Conservation (phyloP, 1,140 invertebrate species). For the Scaptodrosophila lebanonensis region DNA sequence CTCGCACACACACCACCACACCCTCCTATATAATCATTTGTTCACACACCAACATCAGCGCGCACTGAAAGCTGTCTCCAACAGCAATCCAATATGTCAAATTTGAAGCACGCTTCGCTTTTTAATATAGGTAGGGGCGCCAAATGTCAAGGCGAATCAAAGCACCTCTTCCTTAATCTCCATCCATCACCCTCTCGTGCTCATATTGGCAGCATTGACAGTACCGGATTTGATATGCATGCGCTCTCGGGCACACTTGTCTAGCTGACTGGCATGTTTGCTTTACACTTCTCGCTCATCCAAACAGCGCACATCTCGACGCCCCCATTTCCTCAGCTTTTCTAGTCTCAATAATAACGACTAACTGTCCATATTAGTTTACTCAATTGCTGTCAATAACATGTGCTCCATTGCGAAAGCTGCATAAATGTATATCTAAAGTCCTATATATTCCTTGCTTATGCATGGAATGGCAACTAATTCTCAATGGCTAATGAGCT, state of each 20-base stretch:
- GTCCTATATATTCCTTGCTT: too few species aligned
- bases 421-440: conserved; percentile 4
- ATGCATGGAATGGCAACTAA: too few species aligned
- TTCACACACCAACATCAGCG: too few species aligned
- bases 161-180: neutral
- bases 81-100: conserved; percentile 61
- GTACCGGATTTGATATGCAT: neutral
- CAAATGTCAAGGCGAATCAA: conserved; percentile 59
- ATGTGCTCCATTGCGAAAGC: conserved; percentile 26
- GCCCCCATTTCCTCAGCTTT: neutral
- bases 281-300: conserved; percentile 1
- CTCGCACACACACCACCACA: conserved; percentile 34
- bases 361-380: conserved; percentile 57
- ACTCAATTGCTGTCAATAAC: conserved; percentile 64
- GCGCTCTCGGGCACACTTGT: conserved; percentile 6
- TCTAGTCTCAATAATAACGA: conserved; percentile 46
- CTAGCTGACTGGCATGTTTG: conserved; percentile 31
- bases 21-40: too few species aligned
- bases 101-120: conserved; percentile 42
- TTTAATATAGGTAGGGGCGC: conserved; percentile 53
- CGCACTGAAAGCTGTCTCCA: conserved; percentile 50
- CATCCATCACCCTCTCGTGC: neutral
- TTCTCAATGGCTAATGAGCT: too few species aligned
- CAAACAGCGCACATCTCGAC: neutral
- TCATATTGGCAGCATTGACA: conserved; percentile 21